These are phyloP conservation scores for Argopecten irradians DNA, from an alignment of 1,140 invertebrate species.

Conservation along the genomic window DNA sequence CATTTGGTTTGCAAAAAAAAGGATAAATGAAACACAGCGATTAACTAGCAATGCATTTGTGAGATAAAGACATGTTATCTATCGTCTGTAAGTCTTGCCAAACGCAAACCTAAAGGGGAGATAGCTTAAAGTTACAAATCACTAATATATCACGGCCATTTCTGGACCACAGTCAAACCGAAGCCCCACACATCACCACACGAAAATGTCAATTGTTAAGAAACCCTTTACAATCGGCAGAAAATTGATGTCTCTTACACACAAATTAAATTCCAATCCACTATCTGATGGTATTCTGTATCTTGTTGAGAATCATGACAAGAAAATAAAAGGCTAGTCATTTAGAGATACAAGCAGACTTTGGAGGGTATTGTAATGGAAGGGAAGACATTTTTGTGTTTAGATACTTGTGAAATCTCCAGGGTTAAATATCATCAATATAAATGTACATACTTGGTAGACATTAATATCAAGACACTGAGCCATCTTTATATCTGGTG, in stretches of 20 bases:
- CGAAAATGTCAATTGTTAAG: not conserved
- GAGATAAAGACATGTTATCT: slow-evolving; percentile 3
- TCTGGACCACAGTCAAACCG: not conserved
- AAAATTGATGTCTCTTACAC: slow-evolving; percentile 22
- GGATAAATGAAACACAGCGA: not conserved
- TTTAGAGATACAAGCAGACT: not conserved
- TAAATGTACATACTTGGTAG: not conserved
- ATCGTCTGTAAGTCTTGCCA: not conserved
- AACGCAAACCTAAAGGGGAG: not conserved
- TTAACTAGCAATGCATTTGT: not conserved
- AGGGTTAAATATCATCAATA: not conserved
- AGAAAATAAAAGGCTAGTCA: not conserved
- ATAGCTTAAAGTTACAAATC: not conserved
- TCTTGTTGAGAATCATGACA: not conserved
- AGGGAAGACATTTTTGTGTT: not conserved
- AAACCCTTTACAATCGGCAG: not conserved
- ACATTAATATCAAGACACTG: not conserved
- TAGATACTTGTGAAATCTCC: not conserved
- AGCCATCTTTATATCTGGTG: not conserved
- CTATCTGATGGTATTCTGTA: not conserved
- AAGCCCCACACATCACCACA: not conserved
- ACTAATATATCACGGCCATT: not conserved
- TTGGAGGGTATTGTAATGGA: not conserved
- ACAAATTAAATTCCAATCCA: slow-evolving; percentile 13
- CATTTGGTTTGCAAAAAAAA: not conserved